Base-by-base conservation (phyloP, 2,888 invertebrate species). In the Apamea anceps region DNA sequence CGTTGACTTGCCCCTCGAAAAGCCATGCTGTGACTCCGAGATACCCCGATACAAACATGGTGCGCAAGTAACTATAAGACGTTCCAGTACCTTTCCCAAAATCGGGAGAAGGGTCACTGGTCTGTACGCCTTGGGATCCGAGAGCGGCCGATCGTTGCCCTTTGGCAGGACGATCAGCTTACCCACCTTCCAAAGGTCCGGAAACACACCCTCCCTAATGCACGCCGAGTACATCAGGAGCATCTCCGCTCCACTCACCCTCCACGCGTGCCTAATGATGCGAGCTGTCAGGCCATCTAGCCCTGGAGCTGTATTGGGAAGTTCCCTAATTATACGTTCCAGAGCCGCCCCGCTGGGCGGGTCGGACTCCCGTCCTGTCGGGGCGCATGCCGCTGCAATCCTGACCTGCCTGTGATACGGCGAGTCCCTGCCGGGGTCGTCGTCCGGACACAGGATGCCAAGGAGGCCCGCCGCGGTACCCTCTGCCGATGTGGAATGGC, bases 51-150 rank as follows among this genome's bases (percentile, higher is more conserved):
- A 2, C 71, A 82, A 0, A 8, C 70, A 45, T 0, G 89, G 86
- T 0, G 90, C 87, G 37, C 91, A 87, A 0, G 12, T 0, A 0
- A 90, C 2, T 0, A 92, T 77, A 0, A 91, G 68, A 0, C 87
- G 84, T 13, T 93, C 93, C 2, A 92, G 67, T 0, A 92, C 25
- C 42, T 93, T 93, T 0, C 91, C 91, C 21, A 93, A 57, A 0
- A 90, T 74, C 0, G 91, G 37, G 37, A 37, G 37, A 37, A 37
- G 37, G 37, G 37, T 37, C 37, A 37, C 37, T 3, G 37, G 37
- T 37, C 37, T 37, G 2, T 37, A 37, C 37, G 37, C 37, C 37
- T 37, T 37, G 37, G 37, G 37, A 37, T 37, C 37, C 37, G 37
- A 37, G 37, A 37, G 37, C 37, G 37, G 37, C 37, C 37, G 37